phyloP scores from a whole-genome alignment of 2,888 invertebrate species.

The Epistrophe grossulariae region DNA sequence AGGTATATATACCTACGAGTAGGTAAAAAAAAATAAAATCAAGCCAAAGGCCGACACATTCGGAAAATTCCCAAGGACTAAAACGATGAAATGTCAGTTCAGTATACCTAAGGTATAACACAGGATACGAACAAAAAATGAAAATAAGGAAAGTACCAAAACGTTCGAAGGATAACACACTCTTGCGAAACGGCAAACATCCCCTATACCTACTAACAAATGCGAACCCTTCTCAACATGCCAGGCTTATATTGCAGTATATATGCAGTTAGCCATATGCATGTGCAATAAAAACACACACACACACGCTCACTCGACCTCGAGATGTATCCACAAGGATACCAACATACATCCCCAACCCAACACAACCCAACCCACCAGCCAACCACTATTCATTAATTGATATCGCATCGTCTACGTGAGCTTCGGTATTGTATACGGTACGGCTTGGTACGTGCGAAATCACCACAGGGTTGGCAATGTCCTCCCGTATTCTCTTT shows the following conservation, averaged over 20 bases:
- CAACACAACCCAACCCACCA: conserved; percentile 73
- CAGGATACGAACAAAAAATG: conserved; percentile 32
- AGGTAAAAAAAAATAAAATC: conserved; percentile 32
- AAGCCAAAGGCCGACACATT: conserved; percentile 72
- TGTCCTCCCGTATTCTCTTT: conserved; percentile 71
- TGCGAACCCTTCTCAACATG: conserved; percentile 61
- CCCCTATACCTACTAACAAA: conserved; percentile 54
- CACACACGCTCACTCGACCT: conserved; percentile 9
- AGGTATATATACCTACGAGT: background rate
- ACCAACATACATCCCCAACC: conserved; percentile 38
- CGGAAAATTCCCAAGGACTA: conserved; percentile 74
- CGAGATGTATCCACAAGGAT: conserved; percentile 45
- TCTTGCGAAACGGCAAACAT: conserved; percentile 58
- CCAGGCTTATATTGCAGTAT: conserved; percentile 64
- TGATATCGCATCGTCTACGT: conserved; percentile 80
- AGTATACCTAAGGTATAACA: conserved; percentile 26
- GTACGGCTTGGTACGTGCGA: conserved; percentile 70
- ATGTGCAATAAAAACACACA: conserved; percentile 63
- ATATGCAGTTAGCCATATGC: conserved; percentile 72
- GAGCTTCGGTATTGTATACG: conserved; percentile 40
- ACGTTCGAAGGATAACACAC: conserved; percentile 54
- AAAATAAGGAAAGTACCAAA: conserved; percentile 41
- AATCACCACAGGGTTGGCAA: conserved; percentile 73
- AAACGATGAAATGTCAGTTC: conserved; percentile 72
- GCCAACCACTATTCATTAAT: conserved; percentile 80